Conservation (phyloP, 2,888 invertebrate species). For the Pocota personata region DNA sequence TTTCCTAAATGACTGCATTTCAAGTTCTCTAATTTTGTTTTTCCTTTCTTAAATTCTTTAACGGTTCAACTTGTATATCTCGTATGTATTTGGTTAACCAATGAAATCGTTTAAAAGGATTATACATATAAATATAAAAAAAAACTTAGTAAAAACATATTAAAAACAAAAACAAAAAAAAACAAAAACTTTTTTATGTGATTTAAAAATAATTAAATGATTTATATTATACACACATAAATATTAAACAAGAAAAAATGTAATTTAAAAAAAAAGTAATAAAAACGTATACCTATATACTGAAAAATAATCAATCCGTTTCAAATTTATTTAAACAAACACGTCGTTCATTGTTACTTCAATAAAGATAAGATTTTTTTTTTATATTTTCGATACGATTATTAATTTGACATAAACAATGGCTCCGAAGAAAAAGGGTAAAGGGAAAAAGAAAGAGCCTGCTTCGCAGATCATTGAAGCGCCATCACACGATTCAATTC, state of each 20-base stretch:
- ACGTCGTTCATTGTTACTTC: constrained; percentile 7
- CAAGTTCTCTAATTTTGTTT: constrained; percentile 2
- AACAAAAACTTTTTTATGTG: constrained; percentile 61
- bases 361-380: background rate
- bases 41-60: constrained; percentile 21
- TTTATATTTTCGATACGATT: constrained; percentile 21
- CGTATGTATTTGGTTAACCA: background rate
- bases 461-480: constrained; percentile 70
- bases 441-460: constrained; percentile 56
- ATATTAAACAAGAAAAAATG: constrained; percentile 48
- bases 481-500: constrained; percentile 68
- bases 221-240: constrained; percentile 59
- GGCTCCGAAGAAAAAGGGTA: constrained; percentile 74
- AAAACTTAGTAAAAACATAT: constrained; percentile 21
- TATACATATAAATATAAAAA: constrained; percentile 12
- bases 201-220: constrained; percentile 55
- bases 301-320: constrained; percentile 16
- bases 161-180: constrained; percentile 38
- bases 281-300: constrained; percentile 47
- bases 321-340: constrained; percentile 9
- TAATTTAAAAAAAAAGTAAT: constrained; percentile 48
- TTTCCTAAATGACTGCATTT: constrained; percentile 42
- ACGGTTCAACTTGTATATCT: constrained; percentile 21
- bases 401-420: constrained; percentile 49
- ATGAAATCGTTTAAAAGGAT: constrained; percentile 16